Base-by-base conservation (phyloP, 2,113 vertebrate genomes). In the Urocolius indicus region DNA sequence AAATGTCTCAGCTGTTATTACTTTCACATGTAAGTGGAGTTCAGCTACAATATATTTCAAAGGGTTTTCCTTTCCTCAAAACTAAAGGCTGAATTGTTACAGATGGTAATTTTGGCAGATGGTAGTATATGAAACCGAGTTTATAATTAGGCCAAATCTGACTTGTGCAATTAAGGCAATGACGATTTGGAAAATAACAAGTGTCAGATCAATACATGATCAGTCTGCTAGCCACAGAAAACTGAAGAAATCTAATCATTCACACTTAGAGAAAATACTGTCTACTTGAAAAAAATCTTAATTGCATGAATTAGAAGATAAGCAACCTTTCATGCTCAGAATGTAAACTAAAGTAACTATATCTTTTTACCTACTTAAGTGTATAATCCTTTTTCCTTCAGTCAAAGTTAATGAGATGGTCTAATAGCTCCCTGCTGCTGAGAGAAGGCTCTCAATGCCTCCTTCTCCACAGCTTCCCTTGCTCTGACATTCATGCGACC, bases 101-200 rank as follows among this genome's bases (percentile, higher is more conserved):
- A 96, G 95, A 96, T 95, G 93, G 93, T 63, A 86, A 91, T 83
- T 97, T 91, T 94, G 91, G 89, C 90, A 96, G 93, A 95, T 83
- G 85, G 90, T 45, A 95, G 76, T 88, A 75, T 46, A 94, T 58
- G 81, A 89, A 95, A 88, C 52, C 43, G 68, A 93, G 89, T 92
- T 80, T 96, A 95, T 89, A 96, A 93, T 96, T 95, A 94, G 87
- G 94, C 84, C 92, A 95, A 96, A 94, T 85, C 48, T 89, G 71
- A 91, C 77, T 92, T 30, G 49, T 84, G 51, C 74, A 93, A 96
- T 92, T 96, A 95, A 95, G 78, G 91, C 54, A 94, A 94, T 52
- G 76, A 95, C 87, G 74, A 93, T 92, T 58, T 93, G 86, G 80
- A 94, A 94, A 91, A 91, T 29, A 74, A 92, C 66, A 93, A 34